Evolutionary conservation across 2,113 vertebrate species (phyloP), one percentile per base, ranked within the genome.

Genomic region (Athene cunicularia): DNA sequence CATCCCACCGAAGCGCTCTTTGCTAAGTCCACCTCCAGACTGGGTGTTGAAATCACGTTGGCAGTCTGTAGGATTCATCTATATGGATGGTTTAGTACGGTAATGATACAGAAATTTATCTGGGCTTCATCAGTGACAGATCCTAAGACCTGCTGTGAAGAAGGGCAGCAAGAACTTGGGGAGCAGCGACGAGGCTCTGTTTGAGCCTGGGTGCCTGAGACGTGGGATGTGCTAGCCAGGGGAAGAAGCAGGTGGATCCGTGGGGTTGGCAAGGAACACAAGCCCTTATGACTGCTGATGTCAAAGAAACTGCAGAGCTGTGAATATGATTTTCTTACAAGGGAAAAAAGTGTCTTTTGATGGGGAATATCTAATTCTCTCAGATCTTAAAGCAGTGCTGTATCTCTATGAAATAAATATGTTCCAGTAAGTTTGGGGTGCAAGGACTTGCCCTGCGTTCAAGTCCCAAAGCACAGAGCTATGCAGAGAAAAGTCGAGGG

Each of bases 401-500:
- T 6, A 9, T 22, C 32, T 87, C 39, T 50, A 1, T 19, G 27
- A 56, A 70, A 39, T n/a, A 81, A 23, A 55, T 2, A 14, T 0
- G 0, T 52, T 33, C 35, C 26, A 3, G 32, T 7, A 26, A 47
- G 41, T 28, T 8, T 35, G 45, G 59, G 53, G 55, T 74, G 47
- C 41, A 6, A 52, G 77, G 83, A 95, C 18, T 22, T 74, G 59
- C 27, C 53, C 23, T 4, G 5, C 9, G 2, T 35, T 72, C 50
- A 9, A 20, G 43, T 86, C 45, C 41, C 55, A 30, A 24, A 86
- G 45, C 77, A 28, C 53, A 62, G 72, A 80, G 55, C 67, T 76
- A 2, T 27, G 52, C 1, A 1, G 52, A 49, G 68, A 30, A 8
- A n/a, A 32, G 30, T 0, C 1, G 4, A 12, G 30, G 56, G 47